Percentiles rank a stretch among this genome's conserved stretches.
Conservation (phyloP, 2,797 vertebrate genomes). For the Vespertilio murinus region DNA sequence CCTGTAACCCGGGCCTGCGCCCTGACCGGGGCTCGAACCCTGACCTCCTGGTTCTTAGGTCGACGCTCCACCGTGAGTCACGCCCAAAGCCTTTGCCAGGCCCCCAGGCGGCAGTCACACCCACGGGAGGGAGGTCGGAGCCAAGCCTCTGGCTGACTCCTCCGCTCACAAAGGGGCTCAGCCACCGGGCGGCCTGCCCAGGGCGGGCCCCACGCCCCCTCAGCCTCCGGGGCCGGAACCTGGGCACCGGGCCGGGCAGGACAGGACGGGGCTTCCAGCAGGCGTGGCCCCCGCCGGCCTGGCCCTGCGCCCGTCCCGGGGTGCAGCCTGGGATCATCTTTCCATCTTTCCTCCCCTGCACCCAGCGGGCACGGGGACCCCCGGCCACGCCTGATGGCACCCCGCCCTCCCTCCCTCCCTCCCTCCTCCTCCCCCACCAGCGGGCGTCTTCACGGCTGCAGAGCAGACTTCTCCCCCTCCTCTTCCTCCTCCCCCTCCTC, state of each 20-base stretch:
- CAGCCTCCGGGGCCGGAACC: background rate
- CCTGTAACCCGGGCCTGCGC: no score
- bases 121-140: background rate
- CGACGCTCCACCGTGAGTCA: no score
- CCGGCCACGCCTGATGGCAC: background rate
- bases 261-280: background rate
- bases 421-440: background rate
- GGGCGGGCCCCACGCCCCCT: background rate
- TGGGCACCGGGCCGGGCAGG: no score
- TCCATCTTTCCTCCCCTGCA: background rate
- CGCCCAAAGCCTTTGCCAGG: no score
- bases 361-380: background rate
- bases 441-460: background rate
- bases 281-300: background rate
- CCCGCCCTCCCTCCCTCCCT: background rate
- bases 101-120: background rate
- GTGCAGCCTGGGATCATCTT: background rate
- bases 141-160: background rate
- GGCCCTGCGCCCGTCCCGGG: no score
- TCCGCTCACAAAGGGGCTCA: background rate
- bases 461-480: no score
- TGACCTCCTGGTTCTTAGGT: no score
- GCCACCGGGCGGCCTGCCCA: background rate
- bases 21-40: no score
- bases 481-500: no score